Evolutionary conservation across 1,140 invertebrate genomes (phyloP).

Genomic region (Wasmannia auropunctata): DNA sequence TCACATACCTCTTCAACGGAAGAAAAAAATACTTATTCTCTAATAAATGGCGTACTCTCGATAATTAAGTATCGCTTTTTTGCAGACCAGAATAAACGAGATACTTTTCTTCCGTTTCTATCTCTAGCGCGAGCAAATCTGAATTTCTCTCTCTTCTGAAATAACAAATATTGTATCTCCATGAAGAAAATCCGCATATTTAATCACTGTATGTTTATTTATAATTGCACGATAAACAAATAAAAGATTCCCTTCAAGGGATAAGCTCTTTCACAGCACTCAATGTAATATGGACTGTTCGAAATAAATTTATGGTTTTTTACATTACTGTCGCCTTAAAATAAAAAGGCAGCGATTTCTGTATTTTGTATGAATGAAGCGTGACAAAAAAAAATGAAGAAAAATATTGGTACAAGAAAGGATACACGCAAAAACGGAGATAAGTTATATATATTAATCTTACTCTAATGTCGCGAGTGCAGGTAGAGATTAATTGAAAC

Average conservation of each 20-base stretch:
- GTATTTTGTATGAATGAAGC: neutral
- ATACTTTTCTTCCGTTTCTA: neutral
- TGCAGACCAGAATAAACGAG: neutral
- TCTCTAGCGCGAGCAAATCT: neutral
- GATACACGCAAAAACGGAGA: neutral
- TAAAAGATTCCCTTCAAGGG: neutral
- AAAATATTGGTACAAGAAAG: neutral
- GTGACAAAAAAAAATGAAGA: neutral
- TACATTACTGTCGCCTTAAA: neutral
- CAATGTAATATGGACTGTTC: neutral
- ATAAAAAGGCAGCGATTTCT: neutral
- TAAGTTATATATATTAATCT: neutral
- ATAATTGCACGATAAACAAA: neutral
- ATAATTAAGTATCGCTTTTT: constrained; percentile 42
- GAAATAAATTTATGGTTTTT: neutral
- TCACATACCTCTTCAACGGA: neutral
- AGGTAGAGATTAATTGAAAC: constrained; percentile 16
- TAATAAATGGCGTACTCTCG: constrained; percentile 41
- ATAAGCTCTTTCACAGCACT: neutral
- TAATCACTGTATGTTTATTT: neutral
- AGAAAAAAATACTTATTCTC: constrained; percentile 28
- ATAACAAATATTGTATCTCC: neutral
- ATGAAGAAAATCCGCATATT: neutral
- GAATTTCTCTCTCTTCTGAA: neutral
- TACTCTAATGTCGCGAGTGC: neutral